phyloP scores from a whole-genome alignment of 2,888 invertebrate species.

The Thymelicus lineola region DNA sequence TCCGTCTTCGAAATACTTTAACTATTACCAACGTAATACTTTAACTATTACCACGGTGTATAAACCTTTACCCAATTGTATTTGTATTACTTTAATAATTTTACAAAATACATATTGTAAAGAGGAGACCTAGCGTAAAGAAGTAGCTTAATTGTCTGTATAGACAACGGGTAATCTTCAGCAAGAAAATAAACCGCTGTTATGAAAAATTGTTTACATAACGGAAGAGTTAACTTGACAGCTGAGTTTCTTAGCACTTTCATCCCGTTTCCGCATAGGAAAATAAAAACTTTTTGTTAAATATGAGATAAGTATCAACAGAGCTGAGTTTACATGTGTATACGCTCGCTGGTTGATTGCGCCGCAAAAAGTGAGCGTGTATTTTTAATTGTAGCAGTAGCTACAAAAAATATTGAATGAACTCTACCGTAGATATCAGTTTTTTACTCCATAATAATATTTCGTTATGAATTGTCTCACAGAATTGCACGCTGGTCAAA shows the following conservation, averaged over 20 bases:
- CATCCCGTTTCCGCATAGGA: not conserved
- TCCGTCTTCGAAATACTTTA: no score
- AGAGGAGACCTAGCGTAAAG: no score
- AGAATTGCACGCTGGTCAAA: slow-evolving; percentile 12
- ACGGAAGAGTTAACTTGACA: not conserved
- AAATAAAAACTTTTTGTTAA: not conserved
- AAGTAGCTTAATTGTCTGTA: no score
- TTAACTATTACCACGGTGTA: no score
- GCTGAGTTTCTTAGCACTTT: not conserved
- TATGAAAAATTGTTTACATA: not conserved
- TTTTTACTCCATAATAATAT: slow-evolving; percentile 13
- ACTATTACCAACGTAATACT: no score
- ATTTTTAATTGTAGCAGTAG: slow-evolving; percentile 47
- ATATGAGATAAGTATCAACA: slow-evolving; percentile 11
- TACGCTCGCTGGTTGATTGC: slow-evolving; percentile 43
- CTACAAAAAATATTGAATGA: slow-evolving; percentile 22
- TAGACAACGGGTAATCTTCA: no score
- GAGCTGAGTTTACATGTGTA: slow-evolving; percentile 1
- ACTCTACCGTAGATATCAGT: slow-evolving; percentile 36
- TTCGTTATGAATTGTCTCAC: slow-evolving; percentile 21
- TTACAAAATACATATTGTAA: no score
- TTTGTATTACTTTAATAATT: no score
- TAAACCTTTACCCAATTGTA: no score
- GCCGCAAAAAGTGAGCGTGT: slow-evolving; percentile 49
- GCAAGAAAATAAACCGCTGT: no score